These are phyloP conservation scores for Phycodurus eques DNA, from an alignment of 2,113 vertebrate species.

Conservation along the genomic window DNA sequence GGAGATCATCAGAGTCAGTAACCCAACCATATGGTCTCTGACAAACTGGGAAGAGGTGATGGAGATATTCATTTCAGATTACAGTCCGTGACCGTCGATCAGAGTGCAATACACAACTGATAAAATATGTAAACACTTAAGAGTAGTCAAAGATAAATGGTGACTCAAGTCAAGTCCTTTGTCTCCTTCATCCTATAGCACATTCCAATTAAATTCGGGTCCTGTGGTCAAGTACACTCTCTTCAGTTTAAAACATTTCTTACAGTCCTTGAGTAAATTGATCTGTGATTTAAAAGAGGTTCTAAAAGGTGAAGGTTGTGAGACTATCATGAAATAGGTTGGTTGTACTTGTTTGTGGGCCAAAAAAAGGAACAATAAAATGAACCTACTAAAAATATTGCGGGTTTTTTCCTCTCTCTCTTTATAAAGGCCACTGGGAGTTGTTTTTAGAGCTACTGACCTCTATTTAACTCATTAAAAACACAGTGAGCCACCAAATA, in stretches of 20 bases:
- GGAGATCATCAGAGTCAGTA: constrained; percentile 52
- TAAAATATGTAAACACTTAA: constrained; percentile 53
- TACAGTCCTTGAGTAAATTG: constrained; percentile 17
- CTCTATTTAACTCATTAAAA: no score
- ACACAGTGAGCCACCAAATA: no score
- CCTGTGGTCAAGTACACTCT: background rate
- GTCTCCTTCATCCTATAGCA: constrained; percentile 22
- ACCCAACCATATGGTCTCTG: constrained; percentile 40
- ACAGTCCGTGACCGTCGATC: constrained; percentile 23
- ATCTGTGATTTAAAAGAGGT: constrained; percentile 7
- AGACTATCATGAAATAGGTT: background rate
- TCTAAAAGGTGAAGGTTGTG: constrained; percentile 10
- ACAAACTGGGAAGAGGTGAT: constrained; percentile 47
- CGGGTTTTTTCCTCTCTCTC: background rate
- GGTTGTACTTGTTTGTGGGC: background rate
- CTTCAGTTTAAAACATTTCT: constrained; percentile 5
- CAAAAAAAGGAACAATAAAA: background rate
- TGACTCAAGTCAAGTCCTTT: constrained; percentile 25
- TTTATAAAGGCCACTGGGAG: no score
- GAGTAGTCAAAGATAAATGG: constrained; percentile 28
- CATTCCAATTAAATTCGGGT: constrained; percentile 42
- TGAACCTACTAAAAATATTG: background rate
- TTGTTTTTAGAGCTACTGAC: no score
- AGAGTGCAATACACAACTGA: constrained; percentile 28
- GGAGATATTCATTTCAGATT: constrained; percentile 50